Conservation (phyloP, 2,888 invertebrate species). For the Tribolium freemani region DNA sequence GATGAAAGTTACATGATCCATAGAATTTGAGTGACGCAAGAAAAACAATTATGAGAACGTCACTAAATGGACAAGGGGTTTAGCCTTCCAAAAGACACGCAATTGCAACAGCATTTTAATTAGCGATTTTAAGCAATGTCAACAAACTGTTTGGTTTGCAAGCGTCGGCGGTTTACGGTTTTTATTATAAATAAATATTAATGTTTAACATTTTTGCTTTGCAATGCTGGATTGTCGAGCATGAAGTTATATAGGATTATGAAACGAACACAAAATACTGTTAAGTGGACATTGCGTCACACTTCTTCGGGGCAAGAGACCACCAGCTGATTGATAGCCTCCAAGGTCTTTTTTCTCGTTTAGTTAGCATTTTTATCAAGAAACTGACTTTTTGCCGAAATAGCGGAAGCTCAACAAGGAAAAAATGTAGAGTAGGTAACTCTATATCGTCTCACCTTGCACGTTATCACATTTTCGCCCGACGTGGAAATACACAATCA, state of each 20-base stretch:
- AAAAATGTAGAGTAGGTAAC: background rate
- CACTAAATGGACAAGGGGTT: background rate
- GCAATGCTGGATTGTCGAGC: background rate
- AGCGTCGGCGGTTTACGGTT: conserved; percentile 35
- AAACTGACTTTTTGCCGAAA: background rate
- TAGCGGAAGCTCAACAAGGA: background rate
- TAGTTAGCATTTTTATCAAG: too few relatives aligned
- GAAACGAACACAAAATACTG: conserved; percentile 7
- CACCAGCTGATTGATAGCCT: background rate
- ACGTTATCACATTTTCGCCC: background rate
- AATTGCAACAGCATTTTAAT: conserved; percentile 20
- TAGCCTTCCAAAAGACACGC: conserved; percentile 31
- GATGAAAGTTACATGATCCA: conserved; percentile 16
- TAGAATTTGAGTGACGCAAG: conserved; percentile 25
- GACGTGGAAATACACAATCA: background rate
- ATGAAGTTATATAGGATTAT: conserved; percentile 1
- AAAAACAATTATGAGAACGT: conserved; percentile 26
- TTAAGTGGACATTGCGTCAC: conserved; percentile 15
- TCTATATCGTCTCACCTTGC: conserved; percentile 8
- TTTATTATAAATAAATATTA: conserved; percentile 31
- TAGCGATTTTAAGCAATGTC: conserved; percentile 26
- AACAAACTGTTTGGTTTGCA: conserved; percentile 28
- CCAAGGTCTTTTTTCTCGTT: background rate
- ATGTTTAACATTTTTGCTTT: conserved; percentile 8
- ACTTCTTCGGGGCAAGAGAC: background rate